Evolutionary conservation across 2,888 invertebrate species (phyloP).

Genomic region (Patella depressa): DNA sequence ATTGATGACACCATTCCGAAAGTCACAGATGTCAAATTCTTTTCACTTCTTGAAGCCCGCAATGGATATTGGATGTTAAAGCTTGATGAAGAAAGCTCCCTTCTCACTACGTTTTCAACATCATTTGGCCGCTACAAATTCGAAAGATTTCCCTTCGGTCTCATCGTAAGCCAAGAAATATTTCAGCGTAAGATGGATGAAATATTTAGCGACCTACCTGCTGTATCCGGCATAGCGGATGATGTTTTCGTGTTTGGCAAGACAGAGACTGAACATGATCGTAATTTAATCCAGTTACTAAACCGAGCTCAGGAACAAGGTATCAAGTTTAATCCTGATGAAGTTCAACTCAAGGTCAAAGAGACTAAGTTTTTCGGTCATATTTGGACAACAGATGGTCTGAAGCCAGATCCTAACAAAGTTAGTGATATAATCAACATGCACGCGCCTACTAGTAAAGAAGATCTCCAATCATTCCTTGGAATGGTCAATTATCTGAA

Average conservation of each 20-base stretch:
- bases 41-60: slow-evolving; percentile 38
- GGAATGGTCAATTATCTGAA: too few species aligned
- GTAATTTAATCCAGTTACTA: slow-evolving; percentile 27
- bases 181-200: slow-evolving; percentile 29
- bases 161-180: slow-evolving; percentile 31
- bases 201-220: slow-evolving; percentile 22
- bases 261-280: slow-evolving; percentile 28
- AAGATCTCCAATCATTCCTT: not conserved
- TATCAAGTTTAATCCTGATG: slow-evolving; percentile 32
- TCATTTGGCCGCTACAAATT: slow-evolving; percentile 36
- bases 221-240: slow-evolving; percentile 27
- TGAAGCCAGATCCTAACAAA: slow-evolving; percentile 32
- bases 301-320: not conserved
- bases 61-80: slow-evolving; percentile 35
- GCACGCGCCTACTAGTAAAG: slow-evolving; percentile 20
- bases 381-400: slow-evolving; percentile 22
- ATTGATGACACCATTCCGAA: slow-evolving; percentile 37
- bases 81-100: slow-evolving; percentile 27
- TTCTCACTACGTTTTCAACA: slow-evolving; percentile 34
- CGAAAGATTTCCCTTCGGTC: slow-evolving; percentile 34
- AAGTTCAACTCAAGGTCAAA: slow-evolving; percentile 16
- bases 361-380: slow-evolving; percentile 30
- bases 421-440: slow-evolving; percentile 30
- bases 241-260: slow-evolving; percentile 26
- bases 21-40: slow-evolving; percentile 28